Evolutionary conservation across 2,888 invertebrate genomes (phyloP).

Genomic region (Epinotia bilunana): DNA sequence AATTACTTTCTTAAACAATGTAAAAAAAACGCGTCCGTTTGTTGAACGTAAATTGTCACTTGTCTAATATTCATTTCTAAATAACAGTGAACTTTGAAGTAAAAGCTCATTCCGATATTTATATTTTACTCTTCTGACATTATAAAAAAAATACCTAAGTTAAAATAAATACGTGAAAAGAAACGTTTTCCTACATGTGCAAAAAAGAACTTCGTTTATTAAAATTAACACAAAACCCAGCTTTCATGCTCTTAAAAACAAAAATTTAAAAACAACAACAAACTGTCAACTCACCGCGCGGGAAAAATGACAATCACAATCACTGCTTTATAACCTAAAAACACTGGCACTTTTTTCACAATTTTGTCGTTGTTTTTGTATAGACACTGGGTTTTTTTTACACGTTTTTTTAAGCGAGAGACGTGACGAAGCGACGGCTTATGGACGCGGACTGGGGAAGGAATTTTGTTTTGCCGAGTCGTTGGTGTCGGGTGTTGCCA

Average conservation of each 20-base stretch:
- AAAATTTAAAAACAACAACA: slow-evolving; percentile 30
- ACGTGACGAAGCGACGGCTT: slow-evolving; percentile 40
- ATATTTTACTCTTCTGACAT: not conserved
- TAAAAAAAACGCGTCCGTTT: not conserved
- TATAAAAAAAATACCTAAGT: not conserved
- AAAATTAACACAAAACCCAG: slow-evolving; percentile 20
- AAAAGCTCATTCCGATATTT: not conserved
- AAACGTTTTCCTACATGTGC: not conserved
- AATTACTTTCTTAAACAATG: not conserved
- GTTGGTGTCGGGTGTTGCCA: slow-evolving; percentile 51
- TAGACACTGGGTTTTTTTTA: slow-evolving; percentile 28
- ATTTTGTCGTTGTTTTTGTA: slow-evolving; percentile 26
- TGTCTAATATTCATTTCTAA: not conserved
- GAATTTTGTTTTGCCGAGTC: slow-evolving; percentile 56
- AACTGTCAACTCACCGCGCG: slow-evolving; percentile 42
- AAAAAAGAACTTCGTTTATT: not conserved
- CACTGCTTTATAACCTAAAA: slow-evolving; percentile 35
- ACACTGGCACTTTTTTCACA: slow-evolving; percentile 41
- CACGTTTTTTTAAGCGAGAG: slow-evolving; percentile 11
- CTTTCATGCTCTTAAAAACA: slow-evolving; percentile 1
- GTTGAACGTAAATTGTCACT: not conserved
- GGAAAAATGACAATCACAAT: slow-evolving; percentile 40
- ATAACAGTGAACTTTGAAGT: not conserved
- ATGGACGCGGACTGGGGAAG: slow-evolving; percentile 55
- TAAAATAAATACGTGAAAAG: not conserved